Evolutionary conservation across 2,888 invertebrate species (phyloP).

Genomic region (Zaprionus bogoriensis): DNA sequence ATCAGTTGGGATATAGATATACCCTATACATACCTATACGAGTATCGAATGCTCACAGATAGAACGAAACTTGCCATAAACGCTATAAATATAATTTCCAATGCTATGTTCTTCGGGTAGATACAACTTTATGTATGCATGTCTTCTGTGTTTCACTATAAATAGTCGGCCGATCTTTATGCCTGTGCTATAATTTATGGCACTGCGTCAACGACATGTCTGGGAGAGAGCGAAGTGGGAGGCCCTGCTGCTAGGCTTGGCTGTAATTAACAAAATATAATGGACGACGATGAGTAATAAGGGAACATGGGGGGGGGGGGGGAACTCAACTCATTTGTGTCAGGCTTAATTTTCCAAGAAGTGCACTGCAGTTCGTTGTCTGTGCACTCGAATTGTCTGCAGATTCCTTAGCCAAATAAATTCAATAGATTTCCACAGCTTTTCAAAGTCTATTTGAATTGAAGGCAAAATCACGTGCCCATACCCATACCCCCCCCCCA

Average conservation of each 20-base stretch:
- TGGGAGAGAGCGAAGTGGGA: background rate
- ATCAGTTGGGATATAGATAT: too few species aligned
- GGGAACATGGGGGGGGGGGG: background rate
- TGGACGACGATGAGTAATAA: constrained; percentile 9
- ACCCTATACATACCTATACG: too few species aligned
- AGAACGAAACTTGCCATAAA: constrained; percentile 45
- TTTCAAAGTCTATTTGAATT: too few species aligned
- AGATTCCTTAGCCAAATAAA: too few species aligned
- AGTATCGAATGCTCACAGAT: constrained; percentile 9
- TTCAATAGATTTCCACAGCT: too few species aligned
- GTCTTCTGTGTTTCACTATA: constrained; percentile 43
- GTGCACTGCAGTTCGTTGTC: background rate
- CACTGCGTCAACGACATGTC: constrained; percentile 64
- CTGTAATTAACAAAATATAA: constrained; percentile 6
- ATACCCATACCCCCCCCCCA: too few species aligned
- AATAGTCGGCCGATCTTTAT: constrained; percentile 53
- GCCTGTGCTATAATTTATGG: constrained; percentile 58
- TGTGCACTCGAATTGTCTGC: background rate
- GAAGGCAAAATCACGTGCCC: background rate
- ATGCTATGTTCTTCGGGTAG: constrained; percentile 26
- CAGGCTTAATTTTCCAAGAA: background rate
- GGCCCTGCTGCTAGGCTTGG: background rate
- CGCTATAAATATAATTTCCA: constrained; percentile 8
- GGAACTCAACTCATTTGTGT: background rate
- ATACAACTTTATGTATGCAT: constrained; percentile 51